These are phyloP conservation scores for Spondyliosoma cantharus DNA, from an alignment of 2,797 vertebrate genomes.

Conservation along the genomic window DNA sequence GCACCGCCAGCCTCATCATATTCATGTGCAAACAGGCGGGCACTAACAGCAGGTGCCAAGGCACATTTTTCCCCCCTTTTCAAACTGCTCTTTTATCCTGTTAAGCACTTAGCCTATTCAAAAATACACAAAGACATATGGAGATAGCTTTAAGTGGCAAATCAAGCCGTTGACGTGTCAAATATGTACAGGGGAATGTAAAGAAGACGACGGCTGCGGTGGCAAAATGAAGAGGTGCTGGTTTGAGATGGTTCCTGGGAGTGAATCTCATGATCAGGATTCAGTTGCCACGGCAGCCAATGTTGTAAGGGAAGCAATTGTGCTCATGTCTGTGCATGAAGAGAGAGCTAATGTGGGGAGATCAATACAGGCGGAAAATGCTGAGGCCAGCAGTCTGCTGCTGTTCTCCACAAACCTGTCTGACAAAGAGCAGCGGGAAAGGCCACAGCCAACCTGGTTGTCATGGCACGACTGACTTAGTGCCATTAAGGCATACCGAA, in stretches of 20 bases:
- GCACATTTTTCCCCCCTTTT: constrained; percentile 66
- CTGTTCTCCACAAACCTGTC: constrained; percentile 81
- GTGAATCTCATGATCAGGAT: constrained; percentile 73
- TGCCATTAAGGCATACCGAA: constrained; percentile 42
- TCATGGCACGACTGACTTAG: constrained; percentile 44
- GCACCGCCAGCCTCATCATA: constrained; percentile 78
- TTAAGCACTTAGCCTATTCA: constrained; percentile 83
- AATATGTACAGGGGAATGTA: constrained; percentile 65
- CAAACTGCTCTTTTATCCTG: constrained; percentile 82
- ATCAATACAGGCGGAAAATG: constrained; percentile 86
- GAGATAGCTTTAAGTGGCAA: constrained; percentile 76
- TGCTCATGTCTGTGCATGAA: constrained; percentile 84
- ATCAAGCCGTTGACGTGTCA: constrained; percentile 70
- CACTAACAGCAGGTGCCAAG: constrained; percentile 80
- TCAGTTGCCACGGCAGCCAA: constrained; percentile 83
- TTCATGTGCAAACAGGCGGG: constrained; percentile 82
- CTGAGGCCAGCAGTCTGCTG: constrained; percentile 85
- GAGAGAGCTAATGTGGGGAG: constrained; percentile 83
- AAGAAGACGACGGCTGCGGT: constrained; percentile 52
- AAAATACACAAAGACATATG: constrained; percentile 80
- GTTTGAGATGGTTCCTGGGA: constrained; percentile 70
- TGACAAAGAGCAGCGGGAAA: constrained; percentile 78
- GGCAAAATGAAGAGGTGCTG: constrained; percentile 61
- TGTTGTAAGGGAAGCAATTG: constrained; percentile 82
- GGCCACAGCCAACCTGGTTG: constrained; percentile 71